Base-by-base conservation (phyloP, 1,140 invertebrate species). In the Dreissena rostriformis region DNA sequence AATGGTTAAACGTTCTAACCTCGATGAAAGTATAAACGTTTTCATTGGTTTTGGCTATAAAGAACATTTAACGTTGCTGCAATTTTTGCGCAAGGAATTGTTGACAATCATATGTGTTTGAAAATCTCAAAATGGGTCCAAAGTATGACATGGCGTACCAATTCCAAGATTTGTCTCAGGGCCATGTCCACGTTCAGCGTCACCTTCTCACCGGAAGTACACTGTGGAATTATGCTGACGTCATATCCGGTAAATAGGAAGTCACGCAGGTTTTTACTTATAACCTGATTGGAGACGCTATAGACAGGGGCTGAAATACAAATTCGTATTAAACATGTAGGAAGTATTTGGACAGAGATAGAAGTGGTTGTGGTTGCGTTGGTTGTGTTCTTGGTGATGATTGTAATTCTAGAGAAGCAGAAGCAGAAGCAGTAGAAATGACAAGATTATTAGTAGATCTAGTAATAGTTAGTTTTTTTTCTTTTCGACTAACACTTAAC, bases 171-270 rank as follows among this genome's bases (percentile, higher is more conserved):
- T 49, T 82, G 80, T 28, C 80, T 28, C 6, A 82, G 72, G 0
- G 80, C 80, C 15, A 82, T 29, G 52, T 82, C 80, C 15, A 82
- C 66, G 14, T 68, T 73, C 17, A 82, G 52, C 17, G 80, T 75
- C 6, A 82, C 80, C 22, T 75, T 82, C 15, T 49, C 22, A 14
- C 72, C 80, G 22, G 55, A 53, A 28, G 17, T 39, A 28, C 80
- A 82, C 19, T 74, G 24, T 10, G 80, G 80, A 52, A 82, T 26
- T 14, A 82, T 57, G 61, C 53, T 75, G 8, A 65, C 22, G 71
- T 73, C 63, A 26, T 82, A 82, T 28, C 68, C 61, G 15, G 80
- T 63, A 26, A 75, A 28, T 52, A 82, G 24, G 49, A 55, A 26
- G 39, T 82, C 80, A 12, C 29, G 51, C 49, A 82, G 24, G 15